Conservation (phyloP, 1,140 invertebrate species). For the Megathymus violae region DNA sequence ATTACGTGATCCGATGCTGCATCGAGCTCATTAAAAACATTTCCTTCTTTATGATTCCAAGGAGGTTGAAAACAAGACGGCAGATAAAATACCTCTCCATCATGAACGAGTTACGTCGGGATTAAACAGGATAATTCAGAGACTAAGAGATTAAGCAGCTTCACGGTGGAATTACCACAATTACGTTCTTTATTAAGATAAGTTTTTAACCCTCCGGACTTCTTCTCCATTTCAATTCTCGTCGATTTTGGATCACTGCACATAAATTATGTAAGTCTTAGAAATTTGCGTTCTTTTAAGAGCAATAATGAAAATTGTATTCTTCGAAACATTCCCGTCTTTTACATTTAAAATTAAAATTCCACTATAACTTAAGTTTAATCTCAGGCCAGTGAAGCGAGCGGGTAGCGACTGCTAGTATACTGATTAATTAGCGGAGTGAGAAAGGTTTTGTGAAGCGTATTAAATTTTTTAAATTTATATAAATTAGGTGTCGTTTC, state of each 20-base stretch:
- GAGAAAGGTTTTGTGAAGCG: too few relatives aligned
- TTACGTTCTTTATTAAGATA: neutral
- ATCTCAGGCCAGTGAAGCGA: conserved; percentile 19
- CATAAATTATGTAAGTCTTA: neutral
- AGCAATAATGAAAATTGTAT: neutral
- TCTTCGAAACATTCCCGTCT: neutral
- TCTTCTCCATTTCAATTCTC: neutral
- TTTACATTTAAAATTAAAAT: neutral
- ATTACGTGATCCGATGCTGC: too few relatives aligned
- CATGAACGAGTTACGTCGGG: too few relatives aligned
- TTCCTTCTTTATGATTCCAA: too few relatives aligned
- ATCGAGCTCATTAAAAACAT: too few relatives aligned
- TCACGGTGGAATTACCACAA: neutral
- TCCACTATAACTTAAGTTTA: conserved; percentile 2
- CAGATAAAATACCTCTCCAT: too few relatives aligned
- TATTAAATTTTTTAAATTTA: too few relatives aligned
- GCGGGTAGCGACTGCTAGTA: too few relatives aligned
- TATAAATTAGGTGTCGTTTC: too few relatives aligned
- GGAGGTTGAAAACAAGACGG: too few relatives aligned
- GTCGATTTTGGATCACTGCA: neutral
- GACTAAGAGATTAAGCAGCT: neutral
- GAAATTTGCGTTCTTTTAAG: neutral
- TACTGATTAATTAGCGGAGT: too few relatives aligned
- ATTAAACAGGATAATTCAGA: too few relatives aligned
- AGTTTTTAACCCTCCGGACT: neutral